phyloP scores from a whole-genome alignment of 2,888 invertebrate species.

The Luperina nickerlii region DNA sequence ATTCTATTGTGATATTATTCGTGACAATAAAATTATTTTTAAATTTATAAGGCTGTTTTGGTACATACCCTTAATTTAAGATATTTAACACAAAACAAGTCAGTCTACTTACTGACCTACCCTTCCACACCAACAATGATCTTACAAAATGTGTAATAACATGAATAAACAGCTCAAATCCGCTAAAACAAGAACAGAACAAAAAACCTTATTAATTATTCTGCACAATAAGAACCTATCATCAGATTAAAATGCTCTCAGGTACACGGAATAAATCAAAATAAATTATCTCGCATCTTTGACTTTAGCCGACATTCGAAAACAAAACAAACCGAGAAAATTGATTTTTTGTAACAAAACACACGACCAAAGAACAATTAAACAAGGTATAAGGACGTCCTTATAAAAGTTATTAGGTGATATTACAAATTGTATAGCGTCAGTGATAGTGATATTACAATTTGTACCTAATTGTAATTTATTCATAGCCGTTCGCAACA shows the following conservation, averaged over 20 bases:
- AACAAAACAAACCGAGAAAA: background rate
- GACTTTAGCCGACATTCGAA: background rate
- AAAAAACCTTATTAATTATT: background rate
- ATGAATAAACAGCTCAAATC: background rate
- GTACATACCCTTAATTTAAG: background rate
- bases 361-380: background rate
- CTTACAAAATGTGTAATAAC: slow-evolving; percentile 1
- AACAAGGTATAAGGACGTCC: too few relatives aligned
- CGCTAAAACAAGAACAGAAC: background rate
- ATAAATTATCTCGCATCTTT: slow-evolving; percentile 12
- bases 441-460: too few relatives aligned
- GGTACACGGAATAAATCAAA: background rate
- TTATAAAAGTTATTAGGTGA: too few relatives aligned
- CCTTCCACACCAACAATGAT: background rate
- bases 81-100: background rate
- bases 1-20: slow-evolving; percentile 72
- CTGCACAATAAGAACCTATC: background rate
- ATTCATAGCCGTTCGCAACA: background rate
- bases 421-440: too few relatives aligned
- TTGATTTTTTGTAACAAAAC: background rate
- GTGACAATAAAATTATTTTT: slow-evolving; percentile 74
- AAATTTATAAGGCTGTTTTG: slow-evolving; percentile 40
- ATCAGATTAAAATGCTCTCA: background rate
- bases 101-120: background rate
- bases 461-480: background rate